Evolutionary conservation across 1,140 invertebrate species (phyloP), one percentile per base, ranked within the genome.

Genomic region (Neodiprion pinetum): DNA sequence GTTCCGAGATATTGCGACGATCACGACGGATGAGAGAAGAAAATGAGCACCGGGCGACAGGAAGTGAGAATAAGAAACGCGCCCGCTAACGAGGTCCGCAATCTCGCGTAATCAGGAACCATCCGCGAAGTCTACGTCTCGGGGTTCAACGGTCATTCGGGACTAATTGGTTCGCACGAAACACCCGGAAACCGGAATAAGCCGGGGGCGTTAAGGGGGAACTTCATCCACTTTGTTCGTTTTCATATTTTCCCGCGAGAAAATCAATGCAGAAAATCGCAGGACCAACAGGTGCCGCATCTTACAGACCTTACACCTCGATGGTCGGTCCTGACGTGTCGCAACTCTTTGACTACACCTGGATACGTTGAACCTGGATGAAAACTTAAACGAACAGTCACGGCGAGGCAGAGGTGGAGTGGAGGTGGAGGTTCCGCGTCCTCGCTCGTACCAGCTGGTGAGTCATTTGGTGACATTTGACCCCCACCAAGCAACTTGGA

Each of bases 401-500:
- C 67, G 67, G 7, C 12, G 61, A 14, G 61, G 61, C 17, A 7
- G 61, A 21, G 61, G 61, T 3, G 1, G 12, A 21, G 61, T 7
- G 61, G 61, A 65, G 61, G 61, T 9, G 12, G 21, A 69, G 67
- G 17, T 23, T 69, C 67, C 11, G 17, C 40, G 21, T 69, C 40
- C 67, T 49, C 70, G 23, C 70, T 47, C 28, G 80, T 66, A 76
- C 73, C 50, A 67, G 77, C 75, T 23, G 77, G 76, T 84, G 82
- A 84, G 80, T 84, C 83, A 84, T 75, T 66, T 75, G 77, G 81
- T 83, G 82, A 84, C 82, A 84, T 84, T 83, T 84, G 82, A 84
- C 78, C 81, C 82, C 83, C 82, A 80, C 81, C 77, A 81, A 71
- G 76, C 72, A 21, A 53, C 28, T 47, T 67, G 49, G 66, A 65